Base-by-base conservation (phyloP, 2,113 vertebrate species). In the Edolisoma coerulescens region DNA sequence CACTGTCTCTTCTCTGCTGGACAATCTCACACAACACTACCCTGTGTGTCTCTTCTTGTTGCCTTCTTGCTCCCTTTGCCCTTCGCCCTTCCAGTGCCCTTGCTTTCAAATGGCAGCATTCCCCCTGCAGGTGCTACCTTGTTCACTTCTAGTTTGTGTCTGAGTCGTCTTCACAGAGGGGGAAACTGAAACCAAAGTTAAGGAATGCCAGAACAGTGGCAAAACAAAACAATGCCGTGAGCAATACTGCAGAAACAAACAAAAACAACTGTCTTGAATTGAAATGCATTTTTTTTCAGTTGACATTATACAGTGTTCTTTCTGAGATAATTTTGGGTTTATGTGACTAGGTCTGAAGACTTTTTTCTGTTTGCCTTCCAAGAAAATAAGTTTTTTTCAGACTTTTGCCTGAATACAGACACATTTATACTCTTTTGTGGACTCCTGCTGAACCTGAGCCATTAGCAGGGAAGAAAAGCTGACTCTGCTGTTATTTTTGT, bases 401-500 rank as follows among this genome's bases (percentile, higher is more conserved):
- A 76, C 63, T 84, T 88, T 15, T 4, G 6, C 61, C 47, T 59
- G 45, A 85, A 57, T 52, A 56, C 50, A 76, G 13, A 30, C 1
- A 13, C 5, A 30, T 65, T 91, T 80, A 7, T 39, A 49, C 30
- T 82, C 15, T 83, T 35, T 50, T 42, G 33, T 35, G 50, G 71
- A 77, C 59, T 91, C 67, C 54, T 69, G 75, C 60, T 93, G 68
- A 91, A 68, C 50, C 56, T 41, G n/a, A 85, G 67, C 52, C 15
- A 3, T 86, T 85, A 42, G 20, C 32, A 70, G 47, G 39, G 39
- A 61, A 88, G 76, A 76, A 79, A 85, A 86, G 83, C 85, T 89
- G 83, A 86, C 56, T 88, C 54, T 28, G 52, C 35, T 64, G 21
- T 67, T 90, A 80, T 45, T 94, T 96, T 90, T 75, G 35, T 64